These are phyloP conservation scores for Quadroppia sp. DNA, from an alignment of 2,888 invertebrate genomes.

Conservation along the genomic window DNA sequence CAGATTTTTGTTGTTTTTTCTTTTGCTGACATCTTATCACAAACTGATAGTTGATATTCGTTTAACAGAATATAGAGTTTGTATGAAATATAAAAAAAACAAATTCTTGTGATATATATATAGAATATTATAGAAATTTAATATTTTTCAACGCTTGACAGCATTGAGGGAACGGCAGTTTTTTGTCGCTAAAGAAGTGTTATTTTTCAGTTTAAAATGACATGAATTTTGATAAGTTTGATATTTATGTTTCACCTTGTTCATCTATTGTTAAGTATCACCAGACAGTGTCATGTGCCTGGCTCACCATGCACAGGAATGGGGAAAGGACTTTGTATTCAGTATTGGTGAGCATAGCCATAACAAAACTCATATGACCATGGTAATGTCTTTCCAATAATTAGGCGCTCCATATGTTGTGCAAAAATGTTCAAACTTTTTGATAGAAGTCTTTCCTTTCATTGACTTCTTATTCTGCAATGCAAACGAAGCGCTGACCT, in stretches of 20 bases:
- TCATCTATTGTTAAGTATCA: constrained; percentile 16
- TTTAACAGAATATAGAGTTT: too few relatives aligned
- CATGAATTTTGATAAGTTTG: neutral
- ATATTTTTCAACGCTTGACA: too few relatives aligned
- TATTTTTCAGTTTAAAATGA: too few relatives aligned
- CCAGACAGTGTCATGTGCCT: constrained; percentile 21
- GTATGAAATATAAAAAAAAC: too few relatives aligned
- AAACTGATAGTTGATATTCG: too few relatives aligned
- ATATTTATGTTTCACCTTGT: neutral
- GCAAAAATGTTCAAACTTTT: constrained; percentile 74
- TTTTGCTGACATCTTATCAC: too few relatives aligned
- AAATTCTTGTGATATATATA: too few relatives aligned
- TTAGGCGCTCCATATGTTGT: constrained; percentile 53
- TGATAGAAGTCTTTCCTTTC: constrained; percentile 78
- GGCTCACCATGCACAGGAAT: constrained; percentile 32
- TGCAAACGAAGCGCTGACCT: constrained; percentile 63
- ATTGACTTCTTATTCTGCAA: constrained; percentile 83
- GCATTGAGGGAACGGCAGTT: too few relatives aligned
- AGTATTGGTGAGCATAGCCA: constrained; percentile 77
- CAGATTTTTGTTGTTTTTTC: too few relatives aligned
- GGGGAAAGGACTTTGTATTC: constrained; percentile 38
- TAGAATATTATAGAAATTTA: too few relatives aligned
- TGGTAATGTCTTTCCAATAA: neutral
- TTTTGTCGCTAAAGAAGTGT: too few relatives aligned
- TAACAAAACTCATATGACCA: constrained; percentile 72